Base-by-base conservation (phyloP, 2,113 vertebrate species). In the Epinephelus cyanopodus region DNA sequence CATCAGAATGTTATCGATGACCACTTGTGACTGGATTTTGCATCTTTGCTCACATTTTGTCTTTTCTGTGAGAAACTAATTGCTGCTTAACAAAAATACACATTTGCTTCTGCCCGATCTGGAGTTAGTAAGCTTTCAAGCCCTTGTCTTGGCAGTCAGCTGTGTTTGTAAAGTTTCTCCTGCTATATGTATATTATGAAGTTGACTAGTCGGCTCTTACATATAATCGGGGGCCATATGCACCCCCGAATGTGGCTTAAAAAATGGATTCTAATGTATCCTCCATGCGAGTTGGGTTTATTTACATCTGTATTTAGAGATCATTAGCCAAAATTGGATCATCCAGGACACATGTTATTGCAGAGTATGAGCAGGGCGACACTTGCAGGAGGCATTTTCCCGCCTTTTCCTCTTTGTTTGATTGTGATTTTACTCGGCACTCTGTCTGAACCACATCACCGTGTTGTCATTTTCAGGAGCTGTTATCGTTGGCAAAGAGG, bases 401-500 rank as follows among this genome's bases (percentile, higher is more conserved):
- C 3, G 3, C n/a, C 12, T 27, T n/a, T 52, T 2, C n/a, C 15
- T 45, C 42, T 12, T 18, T 12, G 3, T 18, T 3, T n/a, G 19
- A 29, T 18, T 45, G 4, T 12, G 3, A 9, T 57, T 63, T 63
- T 6, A 12, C 13, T 33, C 6, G 7, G 9, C 53, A 9, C 23
- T 25, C 3, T 58, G 57, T 60, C 19, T 69, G 5, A 70, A 74
- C 3, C 19, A 13, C 33, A n/a, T 63, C 6, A 1, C 3, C 12
- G 3, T 57, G 14, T 12, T 84, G 39, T 87, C 19, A 0, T 60
- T 76, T 67, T 62, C 89, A 99, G 98, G 98, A 99, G 85, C 95
- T 99, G 54, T 90, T 99, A 87, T 98, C 97, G 15, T 91, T 99
- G 92, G 98, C 98, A 10, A 99, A 99, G 86, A 95, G 98, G 87